phyloP scores from a whole-genome alignment of 2,797 vertebrate genomes.

The Cirrhinus mrigala region DNA sequence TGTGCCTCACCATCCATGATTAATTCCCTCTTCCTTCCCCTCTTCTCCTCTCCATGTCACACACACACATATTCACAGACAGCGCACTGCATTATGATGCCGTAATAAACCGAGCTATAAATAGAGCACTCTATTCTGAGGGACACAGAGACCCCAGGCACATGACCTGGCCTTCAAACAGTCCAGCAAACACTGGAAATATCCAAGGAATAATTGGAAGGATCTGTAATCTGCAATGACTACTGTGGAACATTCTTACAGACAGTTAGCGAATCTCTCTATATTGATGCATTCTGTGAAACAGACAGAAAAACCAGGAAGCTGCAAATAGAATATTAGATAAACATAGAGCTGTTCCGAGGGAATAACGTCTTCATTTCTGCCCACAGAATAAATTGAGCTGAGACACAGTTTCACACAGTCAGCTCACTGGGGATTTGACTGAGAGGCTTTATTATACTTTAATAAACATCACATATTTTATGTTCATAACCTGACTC shows the following conservation, averaged over 20 bases:
- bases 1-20: slow-evolving; percentile 37
- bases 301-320: not conserved
- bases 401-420: slow-evolving; percentile 10
- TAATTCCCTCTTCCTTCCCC: slow-evolving; percentile 22
- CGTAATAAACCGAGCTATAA: slow-evolving; percentile 58
- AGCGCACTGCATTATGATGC: slow-evolving; percentile 56
- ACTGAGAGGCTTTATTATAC: slow-evolving; percentile 1
- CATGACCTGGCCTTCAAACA: slow-evolving; percentile 52
- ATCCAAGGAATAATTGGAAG: slow-evolving; percentile 24
- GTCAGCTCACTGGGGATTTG: slow-evolving; percentile 26
- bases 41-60: slow-evolving; percentile 44
- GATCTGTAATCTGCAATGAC: not conserved
- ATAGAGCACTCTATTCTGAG: slow-evolving; percentile 56
- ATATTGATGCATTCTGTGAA: not conserved
- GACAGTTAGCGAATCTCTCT: not conserved
- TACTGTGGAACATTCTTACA: not conserved
- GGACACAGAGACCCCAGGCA: slow-evolving; percentile 39
- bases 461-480: slow-evolving; percentile 26
- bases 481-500: slow-evolving; percentile 62
- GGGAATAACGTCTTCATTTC: slow-evolving; percentile 27
- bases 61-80: slow-evolving; percentile 38
- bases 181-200: slow-evolving; percentile 52
- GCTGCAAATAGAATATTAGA: not conserved
- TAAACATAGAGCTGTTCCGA: not conserved
- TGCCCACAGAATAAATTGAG: slow-evolving; percentile 34